Evolutionary conservation across 2,113 vertebrate species (phyloP), one percentile per base, ranked within the genome.

Genomic region (Bucco capensis): DNA sequence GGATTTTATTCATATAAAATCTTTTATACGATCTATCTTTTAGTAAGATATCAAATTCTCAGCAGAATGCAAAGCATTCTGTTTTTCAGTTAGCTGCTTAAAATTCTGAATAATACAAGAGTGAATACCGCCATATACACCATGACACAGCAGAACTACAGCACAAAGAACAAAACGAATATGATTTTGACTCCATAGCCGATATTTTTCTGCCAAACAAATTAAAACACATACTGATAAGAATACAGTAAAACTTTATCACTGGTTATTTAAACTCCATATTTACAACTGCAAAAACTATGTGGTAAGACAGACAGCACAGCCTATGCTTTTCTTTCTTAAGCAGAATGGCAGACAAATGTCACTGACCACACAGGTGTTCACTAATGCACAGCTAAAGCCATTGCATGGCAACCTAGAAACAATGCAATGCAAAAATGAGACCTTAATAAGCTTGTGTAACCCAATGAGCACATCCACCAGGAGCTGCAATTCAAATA

Each of bases 401-500:
- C 25, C 53, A 76, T 75, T 2, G 0, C 67, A 82, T 28, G 0
- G 19, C 92, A 96, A 67, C 97, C 95, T 96, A 83, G 98, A 97
- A 97, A 98, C 97, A 95, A 93, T 30, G 61, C 56, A 94, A 97
- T 84, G 97, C 85, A 83, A 85, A 96, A 97, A 92, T 91, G 66
- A 95, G 92, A 81, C 69, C 73, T 85, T 60, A 57, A 61, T 93
- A 91, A 95, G 18, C 19, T 54, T 53, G 22, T 25, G 61, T 56
- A 86, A 88, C 46, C 53, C 84, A 76, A 80, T 56, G 65, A 91
- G 80, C 73, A 90, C 88, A 89, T 70, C 80, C 22, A 94, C 60
- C 71, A 60, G 76, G 80, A 86, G 73, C 83, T 89, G 62, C 65
- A 96, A 90, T 84, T 92, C 95, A 97, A 97, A 96, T 93, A 98